Conservation (phyloP, 2,888 invertebrate genomes). For the Leucophora obtusa region DNA sequence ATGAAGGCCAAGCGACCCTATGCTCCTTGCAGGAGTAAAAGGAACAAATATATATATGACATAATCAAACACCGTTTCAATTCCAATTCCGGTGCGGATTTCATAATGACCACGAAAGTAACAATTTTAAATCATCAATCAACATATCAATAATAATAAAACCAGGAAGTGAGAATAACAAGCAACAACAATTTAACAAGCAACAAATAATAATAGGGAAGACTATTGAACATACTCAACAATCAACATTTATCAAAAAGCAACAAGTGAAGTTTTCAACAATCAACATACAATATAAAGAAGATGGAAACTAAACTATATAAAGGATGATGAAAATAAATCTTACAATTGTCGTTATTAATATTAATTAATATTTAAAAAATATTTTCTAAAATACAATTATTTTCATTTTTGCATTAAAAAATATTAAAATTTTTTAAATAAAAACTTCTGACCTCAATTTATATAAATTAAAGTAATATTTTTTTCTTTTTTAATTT, state of each 20-base stretch:
- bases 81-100: no score
- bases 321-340: slow-evolving; percentile 7
- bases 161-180: not conserved
- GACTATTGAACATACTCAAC: not conserved
- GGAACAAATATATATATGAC: no score
- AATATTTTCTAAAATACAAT: no score
- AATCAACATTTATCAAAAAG: not conserved
- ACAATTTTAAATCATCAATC: not conserved
- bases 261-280: not conserved
- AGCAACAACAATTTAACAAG: not conserved
- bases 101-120: no score
- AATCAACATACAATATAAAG: slow-evolving; percentile 39
- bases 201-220: not conserved
- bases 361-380: not conserved
- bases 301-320: no score
- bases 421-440: no score
- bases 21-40: no score
- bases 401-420: no score
- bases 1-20: no score
- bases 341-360: not conserved
- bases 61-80: no score
- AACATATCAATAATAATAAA: not conserved
- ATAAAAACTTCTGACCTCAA: no score
- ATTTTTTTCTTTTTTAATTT: not conserved
- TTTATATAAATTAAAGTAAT: no score